Evolutionary conservation across 2,888 invertebrate species (phyloP).

Genomic region (Cephus rjabovi): DNA sequence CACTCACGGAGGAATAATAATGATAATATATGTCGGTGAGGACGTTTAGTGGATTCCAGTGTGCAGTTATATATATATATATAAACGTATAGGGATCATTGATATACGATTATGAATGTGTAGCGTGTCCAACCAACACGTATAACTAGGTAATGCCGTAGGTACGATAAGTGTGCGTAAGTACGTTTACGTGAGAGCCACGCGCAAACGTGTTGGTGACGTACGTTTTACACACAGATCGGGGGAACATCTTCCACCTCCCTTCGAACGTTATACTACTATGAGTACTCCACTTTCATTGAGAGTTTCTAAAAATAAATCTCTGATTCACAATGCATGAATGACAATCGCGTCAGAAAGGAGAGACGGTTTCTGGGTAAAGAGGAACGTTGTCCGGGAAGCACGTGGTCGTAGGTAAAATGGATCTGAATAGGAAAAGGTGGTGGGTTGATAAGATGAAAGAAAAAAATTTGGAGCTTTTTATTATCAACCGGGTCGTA

Average conservation of each 20-base stretch:
- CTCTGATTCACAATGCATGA: constrained; percentile 63
- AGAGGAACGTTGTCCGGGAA: background rate
- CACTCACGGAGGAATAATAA: background rate
- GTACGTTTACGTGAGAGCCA: constrained; percentile 31
- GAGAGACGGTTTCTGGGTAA: background rate
- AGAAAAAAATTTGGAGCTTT: background rate
- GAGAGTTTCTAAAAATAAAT: constrained; percentile 62
- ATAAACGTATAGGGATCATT: too few relatives aligned
- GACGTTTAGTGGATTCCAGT: background rate
- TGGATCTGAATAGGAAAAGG: background rate
- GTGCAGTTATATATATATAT: too few relatives aligned
- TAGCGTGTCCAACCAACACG: background rate
- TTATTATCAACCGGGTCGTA: background rate
- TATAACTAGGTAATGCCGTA: background rate
- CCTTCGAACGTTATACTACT: constrained; percentile 29
- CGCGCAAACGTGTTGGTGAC: constrained; percentile 21
- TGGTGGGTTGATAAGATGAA: background rate
- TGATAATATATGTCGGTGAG: background rate
- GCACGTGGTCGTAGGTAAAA: background rate
- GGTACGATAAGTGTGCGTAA: constrained; percentile 8
- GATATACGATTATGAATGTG: background rate
- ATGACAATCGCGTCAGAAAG: constrained; percentile 52
- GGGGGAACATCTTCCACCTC: constrained; percentile 45
- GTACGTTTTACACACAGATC: constrained; percentile 52
- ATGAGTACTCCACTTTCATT: constrained; percentile 61